A percentile compares a stretch with the other conserved stretches of the same genome.
phyloP scores from a whole-genome alignment of 2,113 vertebrate species.

The Triplophysa rosa region DNA sequence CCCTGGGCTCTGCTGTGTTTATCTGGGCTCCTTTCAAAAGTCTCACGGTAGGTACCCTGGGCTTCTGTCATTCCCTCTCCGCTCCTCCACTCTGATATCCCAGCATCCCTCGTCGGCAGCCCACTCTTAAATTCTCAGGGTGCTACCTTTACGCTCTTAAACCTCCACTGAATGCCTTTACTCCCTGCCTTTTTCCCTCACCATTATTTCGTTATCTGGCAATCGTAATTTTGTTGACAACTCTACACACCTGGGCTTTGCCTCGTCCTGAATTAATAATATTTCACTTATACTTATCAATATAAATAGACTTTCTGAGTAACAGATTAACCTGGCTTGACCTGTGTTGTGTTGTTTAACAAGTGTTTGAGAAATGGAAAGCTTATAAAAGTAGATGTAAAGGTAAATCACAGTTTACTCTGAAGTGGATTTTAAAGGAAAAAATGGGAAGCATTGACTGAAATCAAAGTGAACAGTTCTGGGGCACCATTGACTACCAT shows the following conservation, averaged over 20 bases:
- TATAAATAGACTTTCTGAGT: conserved; percentile 20
- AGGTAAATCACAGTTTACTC: not conserved
- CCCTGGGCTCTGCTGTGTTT: conserved; percentile 66
- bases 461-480: too few species aligned
- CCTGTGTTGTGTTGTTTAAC: conserved; percentile 24
- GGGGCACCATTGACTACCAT: too few species aligned
- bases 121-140: conserved; percentile 19
- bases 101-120: not conserved
- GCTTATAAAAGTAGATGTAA: not conserved
- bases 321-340: conserved; percentile 21
- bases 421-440: not conserved
- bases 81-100: conserved; percentile 25
- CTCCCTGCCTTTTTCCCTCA: not conserved
- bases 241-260: not conserved
- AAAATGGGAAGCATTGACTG: not conserved
- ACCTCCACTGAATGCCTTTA: not conserved
- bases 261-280: not conserved
- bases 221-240: not conserved
- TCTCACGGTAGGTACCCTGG: conserved; percentile 46
- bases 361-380: conserved; percentile 21
- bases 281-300: conserved; percentile 20
- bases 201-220: not conserved
- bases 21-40: conserved; percentile 58
- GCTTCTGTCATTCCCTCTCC: conserved; percentile 9
- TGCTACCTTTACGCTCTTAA: conserved; percentile 30